phyloP scores from a whole-genome alignment of 1,140 invertebrate genomes.

The Scaptomyza graminum region DNA sequence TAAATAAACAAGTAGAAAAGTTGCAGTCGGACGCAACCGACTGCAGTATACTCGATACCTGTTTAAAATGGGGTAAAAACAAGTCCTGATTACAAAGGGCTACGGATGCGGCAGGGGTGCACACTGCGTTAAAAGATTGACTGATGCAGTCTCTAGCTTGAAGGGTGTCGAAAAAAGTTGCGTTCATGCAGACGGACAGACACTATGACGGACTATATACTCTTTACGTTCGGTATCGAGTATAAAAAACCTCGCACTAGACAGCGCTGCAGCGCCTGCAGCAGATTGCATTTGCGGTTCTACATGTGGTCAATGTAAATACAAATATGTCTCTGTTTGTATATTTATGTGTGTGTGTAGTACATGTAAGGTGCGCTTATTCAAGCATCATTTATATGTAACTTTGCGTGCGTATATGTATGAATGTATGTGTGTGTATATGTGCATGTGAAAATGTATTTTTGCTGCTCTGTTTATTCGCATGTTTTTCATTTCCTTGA shows the following conservation, averaged over 20 bases:
- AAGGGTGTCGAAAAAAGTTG: too few relatives aligned
- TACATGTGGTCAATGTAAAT: slow-evolving; percentile 59
- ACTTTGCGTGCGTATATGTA: slow-evolving; percentile 14
- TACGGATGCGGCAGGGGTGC: too few relatives aligned
- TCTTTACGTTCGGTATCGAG: too few relatives aligned
- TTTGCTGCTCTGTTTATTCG: slow-evolving; percentile 34
- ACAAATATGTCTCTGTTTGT: slow-evolving; percentile 22
- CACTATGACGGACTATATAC: too few relatives aligned
- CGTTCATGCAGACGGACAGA: too few relatives aligned
- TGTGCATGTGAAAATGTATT: slow-evolving; percentile 43
- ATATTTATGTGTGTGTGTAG: slow-evolving; percentile 13
- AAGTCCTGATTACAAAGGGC: too few relatives aligned
- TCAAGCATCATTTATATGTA: slow-evolving; percentile 68
- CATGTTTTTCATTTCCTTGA: slow-evolving; percentile 44
- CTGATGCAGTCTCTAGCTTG: too few relatives aligned
- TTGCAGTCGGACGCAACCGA: too few relatives aligned
- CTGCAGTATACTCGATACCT: too few relatives aligned
- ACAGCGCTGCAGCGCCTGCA: slow-evolving; percentile 33
- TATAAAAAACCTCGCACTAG: slow-evolving; percentile 20
- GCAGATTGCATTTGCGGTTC: slow-evolving; percentile 76
- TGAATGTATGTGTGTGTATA: slow-evolving; percentile 16
- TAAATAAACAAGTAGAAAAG: slow-evolving; percentile 19
- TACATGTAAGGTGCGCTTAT: slow-evolving; percentile 42
- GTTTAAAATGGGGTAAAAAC: too few relatives aligned
- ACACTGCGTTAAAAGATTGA: too few relatives aligned